Conservation (phyloP, 2,797 vertebrate genomes). For the Sebastes itinus region DNA sequence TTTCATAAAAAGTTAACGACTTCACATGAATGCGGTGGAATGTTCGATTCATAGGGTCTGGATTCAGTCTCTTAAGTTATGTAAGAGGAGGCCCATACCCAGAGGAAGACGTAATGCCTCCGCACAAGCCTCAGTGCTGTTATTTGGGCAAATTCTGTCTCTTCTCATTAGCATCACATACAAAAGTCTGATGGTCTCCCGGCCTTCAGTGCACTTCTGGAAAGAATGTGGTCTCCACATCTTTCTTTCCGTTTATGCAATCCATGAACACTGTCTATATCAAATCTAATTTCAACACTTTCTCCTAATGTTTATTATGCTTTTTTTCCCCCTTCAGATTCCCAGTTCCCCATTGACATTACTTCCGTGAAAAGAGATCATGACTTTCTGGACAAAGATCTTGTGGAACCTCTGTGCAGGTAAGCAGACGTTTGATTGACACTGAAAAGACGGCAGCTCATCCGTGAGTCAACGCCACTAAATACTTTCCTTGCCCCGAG, state of each 20-base stretch:
- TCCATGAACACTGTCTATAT: not conserved
- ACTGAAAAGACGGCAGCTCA: not conserved
- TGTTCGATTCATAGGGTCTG: conserved; percentile 70
- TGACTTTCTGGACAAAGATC: conserved; percentile 99
- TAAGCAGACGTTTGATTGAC: conserved; percentile 63
- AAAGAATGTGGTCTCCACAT: conserved; percentile 62
- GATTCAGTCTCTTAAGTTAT: conserved; percentile 72
- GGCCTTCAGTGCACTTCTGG: conserved; percentile 49
- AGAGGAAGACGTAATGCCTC: conserved; percentile 71
- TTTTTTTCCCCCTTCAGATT: conserved; percentile 81
- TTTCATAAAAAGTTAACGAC: conserved; percentile 72
- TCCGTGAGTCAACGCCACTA: conserved; percentile 10
- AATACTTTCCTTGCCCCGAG: not conserved
- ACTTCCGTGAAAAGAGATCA: conserved; percentile 96
- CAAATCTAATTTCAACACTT: not conserved
- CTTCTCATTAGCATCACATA: conserved; percentile 68
- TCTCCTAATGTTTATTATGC: not conserved
- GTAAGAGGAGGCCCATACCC: conserved; percentile 75
- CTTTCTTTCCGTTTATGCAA: conserved; percentile 11
- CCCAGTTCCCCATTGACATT: conserved; percentile 97
- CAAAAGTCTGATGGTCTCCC: conserved; percentile 56
- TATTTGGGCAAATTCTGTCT: conserved; percentile 68
- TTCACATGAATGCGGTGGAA: conserved; percentile 71
- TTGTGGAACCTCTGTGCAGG: conserved; percentile 98
- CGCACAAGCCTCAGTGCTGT: conserved; percentile 61